Conservation (phyloP, 64 coral and sea anemone species). For the Actinia tenebrosa region DNA sequence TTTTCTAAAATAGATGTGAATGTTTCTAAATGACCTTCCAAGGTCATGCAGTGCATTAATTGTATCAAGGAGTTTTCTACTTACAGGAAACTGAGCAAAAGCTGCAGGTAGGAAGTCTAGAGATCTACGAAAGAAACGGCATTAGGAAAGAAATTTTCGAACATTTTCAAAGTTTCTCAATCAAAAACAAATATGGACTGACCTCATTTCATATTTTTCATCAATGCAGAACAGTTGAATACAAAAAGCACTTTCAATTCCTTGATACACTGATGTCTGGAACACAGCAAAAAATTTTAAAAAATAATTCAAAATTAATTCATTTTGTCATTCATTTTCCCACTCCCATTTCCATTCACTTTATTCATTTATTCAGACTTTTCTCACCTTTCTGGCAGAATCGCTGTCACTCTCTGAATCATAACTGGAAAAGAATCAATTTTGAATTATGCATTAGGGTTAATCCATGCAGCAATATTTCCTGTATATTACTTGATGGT, state of each 20-base stretch:
- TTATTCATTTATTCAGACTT: background rate
- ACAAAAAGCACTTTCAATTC: constrained; percentile 78
- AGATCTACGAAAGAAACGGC: constrained; percentile 43
- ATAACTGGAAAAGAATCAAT: background rate
- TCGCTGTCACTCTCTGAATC: background rate
- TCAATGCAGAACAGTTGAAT: constrained; percentile 97
- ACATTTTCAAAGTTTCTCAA: too few relatives aligned
- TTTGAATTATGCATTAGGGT: background rate
- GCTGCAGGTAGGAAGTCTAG: constrained; percentile 85
- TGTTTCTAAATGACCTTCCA: too few relatives aligned
- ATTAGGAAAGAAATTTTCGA: too few relatives aligned
- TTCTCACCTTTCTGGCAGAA: background rate
- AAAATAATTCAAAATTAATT: background rate
- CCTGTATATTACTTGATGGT: too few relatives aligned
- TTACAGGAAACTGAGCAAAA: constrained; percentile 91
- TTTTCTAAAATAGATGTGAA: too few relatives aligned
- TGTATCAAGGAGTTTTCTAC: background rate
- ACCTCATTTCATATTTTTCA: constrained; percentile 99
- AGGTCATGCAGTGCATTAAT: too few relatives aligned
- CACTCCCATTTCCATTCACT: background rate
- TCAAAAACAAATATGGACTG: background rate
- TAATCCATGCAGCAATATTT: too few relatives aligned
- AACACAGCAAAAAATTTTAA: background rate
- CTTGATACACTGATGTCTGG: constrained; percentile 8
- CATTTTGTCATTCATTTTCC: background rate